phyloP scores from a whole-genome alignment of 2,797 vertebrate species.

The Pteropus rufus region DNA sequence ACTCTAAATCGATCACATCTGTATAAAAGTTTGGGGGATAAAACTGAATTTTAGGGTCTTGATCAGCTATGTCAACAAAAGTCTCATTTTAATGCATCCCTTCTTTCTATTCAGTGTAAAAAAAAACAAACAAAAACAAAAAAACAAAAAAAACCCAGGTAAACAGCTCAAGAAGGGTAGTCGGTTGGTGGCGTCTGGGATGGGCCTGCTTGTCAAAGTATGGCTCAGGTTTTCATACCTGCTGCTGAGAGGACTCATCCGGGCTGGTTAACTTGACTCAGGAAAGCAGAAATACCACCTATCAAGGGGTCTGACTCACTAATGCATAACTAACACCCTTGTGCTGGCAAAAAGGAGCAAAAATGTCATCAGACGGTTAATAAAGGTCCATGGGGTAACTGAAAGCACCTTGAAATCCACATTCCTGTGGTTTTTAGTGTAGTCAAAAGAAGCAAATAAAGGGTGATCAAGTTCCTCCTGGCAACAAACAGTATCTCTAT shows the following conservation, averaged over 20 bases:
- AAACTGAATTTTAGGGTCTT: not conserved
- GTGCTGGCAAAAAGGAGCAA: not conserved
- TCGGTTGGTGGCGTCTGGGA: not conserved
- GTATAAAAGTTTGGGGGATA: not conserved
- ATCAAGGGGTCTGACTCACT: not conserved
- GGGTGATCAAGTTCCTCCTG: not conserved
- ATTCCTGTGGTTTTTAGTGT: not conserved
- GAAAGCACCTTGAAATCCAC: not conserved
- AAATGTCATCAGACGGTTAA: not conserved
- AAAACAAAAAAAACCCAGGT: not conserved
- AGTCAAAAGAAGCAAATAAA: not conserved
- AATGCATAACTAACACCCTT: not conserved
- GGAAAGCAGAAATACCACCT: not conserved
- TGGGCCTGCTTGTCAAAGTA: not conserved
- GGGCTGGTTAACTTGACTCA: not conserved
- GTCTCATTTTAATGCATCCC: not conserved
- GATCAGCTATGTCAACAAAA: not conserved
- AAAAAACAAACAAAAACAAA: not conserved
- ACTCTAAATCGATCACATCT: not conserved
- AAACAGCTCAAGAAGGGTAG: not conserved
- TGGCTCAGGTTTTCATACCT: not conserved
- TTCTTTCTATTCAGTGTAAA: not conserved
- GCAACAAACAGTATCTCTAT: not conserved
- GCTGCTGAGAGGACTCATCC: too few relatives aligned
- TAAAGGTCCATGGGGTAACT: not conserved